Evolutionary conservation across 2,797 vertebrate species (phyloP).

Genomic region (Sebastiscus tertius): DNA sequence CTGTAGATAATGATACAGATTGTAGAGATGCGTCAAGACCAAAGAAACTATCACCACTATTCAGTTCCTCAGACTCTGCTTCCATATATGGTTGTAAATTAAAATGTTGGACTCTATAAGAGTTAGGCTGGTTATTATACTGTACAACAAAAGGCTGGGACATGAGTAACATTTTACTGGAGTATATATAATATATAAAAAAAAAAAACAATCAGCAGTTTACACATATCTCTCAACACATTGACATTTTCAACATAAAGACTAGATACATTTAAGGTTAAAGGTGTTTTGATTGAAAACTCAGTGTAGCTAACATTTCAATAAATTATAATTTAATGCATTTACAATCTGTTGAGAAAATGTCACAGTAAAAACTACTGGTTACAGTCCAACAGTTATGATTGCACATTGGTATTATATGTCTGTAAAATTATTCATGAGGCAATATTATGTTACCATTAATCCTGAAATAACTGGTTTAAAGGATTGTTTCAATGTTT

Average conservation of each 20-base stretch:
- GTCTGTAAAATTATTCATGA: not conserved
- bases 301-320: slow-evolving; percentile 31
- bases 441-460: not conserved
- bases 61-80: not conserved
- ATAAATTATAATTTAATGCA: slow-evolving; percentile 65
- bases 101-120: not conserved
- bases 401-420: not conserved
- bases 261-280: slow-evolving; percentile 11
- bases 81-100: not conserved
- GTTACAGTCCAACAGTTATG: not conserved
- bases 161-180: slow-evolving; percentile 8
- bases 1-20: no score
- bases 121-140: not conserved
- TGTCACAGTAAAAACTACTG: not conserved
- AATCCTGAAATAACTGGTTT: not conserved
- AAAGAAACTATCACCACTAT: not conserved
- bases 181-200: not conserved
- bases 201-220: not conserved
- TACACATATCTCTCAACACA: not conserved
- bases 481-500: not conserved
- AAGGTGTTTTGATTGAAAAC: slow-evolving; percentile 1
- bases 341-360: slow-evolving; percentile 41
- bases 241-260: no score
- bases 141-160: not conserved
- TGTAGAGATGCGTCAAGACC: not conserved